Conservation (phyloP, 2,888 invertebrate genomes). For the Luperina testacea region DNA sequence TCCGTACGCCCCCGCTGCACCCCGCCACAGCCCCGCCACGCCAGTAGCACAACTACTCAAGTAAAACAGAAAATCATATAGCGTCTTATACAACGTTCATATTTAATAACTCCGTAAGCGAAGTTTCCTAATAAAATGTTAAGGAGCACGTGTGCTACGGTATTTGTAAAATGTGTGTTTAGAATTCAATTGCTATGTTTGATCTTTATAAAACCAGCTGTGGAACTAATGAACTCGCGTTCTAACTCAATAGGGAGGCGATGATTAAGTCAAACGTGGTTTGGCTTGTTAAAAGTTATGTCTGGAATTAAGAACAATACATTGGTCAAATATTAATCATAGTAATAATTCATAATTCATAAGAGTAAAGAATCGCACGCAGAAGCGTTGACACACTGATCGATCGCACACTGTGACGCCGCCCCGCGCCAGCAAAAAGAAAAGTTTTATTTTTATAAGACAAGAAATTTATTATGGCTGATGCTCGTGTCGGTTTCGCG, state of each 20-base stretch:
- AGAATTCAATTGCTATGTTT: slow-evolving; percentile 33
- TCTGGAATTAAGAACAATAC: slow-evolving; percentile 42
- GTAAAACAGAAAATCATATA: slow-evolving; percentile 37
- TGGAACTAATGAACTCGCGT: slow-evolving; percentile 27
- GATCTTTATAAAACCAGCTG: slow-evolving; percentile 37
- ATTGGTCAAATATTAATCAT: slow-evolving; percentile 53
- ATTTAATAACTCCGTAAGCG: slow-evolving; percentile 27
- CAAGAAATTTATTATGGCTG: slow-evolving; percentile 89
- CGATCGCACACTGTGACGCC: slow-evolving; percentile 74
- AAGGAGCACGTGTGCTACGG: slow-evolving; percentile 13
- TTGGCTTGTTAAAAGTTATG: background rate
- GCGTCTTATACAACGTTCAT: slow-evolving; percentile 24
- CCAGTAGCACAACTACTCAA: slow-evolving; percentile 56
- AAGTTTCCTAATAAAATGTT: slow-evolving; percentile 25
- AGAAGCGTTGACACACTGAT: slow-evolving; percentile 67
- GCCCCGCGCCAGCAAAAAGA: slow-evolving; percentile 86
- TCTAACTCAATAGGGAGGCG: slow-evolving; percentile 8
- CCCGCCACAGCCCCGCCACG: slow-evolving; percentile 56
- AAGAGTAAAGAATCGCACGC: slow-evolving; percentile 45
- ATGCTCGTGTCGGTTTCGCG: slow-evolving; percentile 88
- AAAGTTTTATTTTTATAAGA: slow-evolving; percentile 90
- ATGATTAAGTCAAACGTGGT: slow-evolving; percentile 8
- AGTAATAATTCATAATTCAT: slow-evolving; percentile 50
- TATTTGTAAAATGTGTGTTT: slow-evolving; percentile 29
- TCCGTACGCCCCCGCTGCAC: slow-evolving; percentile 72